A percentile compares a stretch with the other conserved stretches of the same genome.
Evolutionary conservation across 2,888 invertebrate species (phyloP).

Genomic region (Cataglyphis livida): DNA sequence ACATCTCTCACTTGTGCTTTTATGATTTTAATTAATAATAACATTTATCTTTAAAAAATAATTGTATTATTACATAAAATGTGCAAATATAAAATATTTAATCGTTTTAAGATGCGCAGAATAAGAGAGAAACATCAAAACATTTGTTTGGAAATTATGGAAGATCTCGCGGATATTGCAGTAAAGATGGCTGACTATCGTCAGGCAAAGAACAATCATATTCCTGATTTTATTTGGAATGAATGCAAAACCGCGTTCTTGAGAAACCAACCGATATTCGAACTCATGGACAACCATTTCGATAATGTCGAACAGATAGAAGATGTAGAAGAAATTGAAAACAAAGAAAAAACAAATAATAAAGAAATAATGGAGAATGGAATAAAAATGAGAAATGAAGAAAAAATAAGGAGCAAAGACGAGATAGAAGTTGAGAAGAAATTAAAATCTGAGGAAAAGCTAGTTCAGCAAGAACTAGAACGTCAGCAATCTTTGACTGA

Average conservation of each 20-base stretch:
- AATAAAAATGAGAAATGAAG: neutral
- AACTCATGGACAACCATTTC: neutral
- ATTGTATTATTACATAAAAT: neutral
- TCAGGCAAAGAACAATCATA: slow-evolving; percentile 82
- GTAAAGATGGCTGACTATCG: slow-evolving; percentile 87
- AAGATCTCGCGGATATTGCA: slow-evolving; percentile 87
- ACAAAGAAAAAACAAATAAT: slow-evolving; percentile 60
- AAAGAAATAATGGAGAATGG: slow-evolving; percentile 72
- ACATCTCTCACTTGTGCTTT: neutral
- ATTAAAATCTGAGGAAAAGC: neutral
- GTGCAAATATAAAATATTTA: neutral
- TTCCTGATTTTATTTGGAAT: slow-evolving; percentile 86
- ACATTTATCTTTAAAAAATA: neutral
- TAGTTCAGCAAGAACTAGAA: slow-evolving; percentile 84
- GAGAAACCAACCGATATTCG: slow-evolving; percentile 87
- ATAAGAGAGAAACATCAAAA: slow-evolving; percentile 80
- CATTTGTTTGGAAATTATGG: slow-evolving; percentile 87
- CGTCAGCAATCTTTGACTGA: slow-evolving; percentile 87
- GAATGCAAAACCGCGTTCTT: slow-evolving; percentile 88
- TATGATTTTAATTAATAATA: slow-evolving; percentile 7
- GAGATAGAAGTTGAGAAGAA: neutral
- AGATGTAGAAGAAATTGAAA: neutral
- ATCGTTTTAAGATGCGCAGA: slow-evolving; percentile 47
- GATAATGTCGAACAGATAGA: slow-evolving; percentile 83
- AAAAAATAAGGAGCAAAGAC: neutral